phyloP scores from a whole-genome alignment of 1,140 invertebrate species.

The Anoplolepis gracilipes region DNA sequence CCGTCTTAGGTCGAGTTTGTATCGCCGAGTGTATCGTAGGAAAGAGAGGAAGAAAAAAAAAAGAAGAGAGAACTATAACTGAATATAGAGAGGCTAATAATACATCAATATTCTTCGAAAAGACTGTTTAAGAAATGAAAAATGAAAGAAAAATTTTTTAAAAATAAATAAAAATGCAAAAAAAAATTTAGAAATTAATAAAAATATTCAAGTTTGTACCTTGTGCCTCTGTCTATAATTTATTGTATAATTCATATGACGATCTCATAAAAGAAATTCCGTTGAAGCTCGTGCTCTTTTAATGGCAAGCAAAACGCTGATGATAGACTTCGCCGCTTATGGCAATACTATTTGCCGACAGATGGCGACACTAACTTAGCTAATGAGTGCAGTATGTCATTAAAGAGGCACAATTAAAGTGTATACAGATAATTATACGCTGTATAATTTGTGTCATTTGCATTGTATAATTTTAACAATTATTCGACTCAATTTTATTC shows the following conservation, averaged over 20 bases:
- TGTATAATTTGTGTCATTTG: too few relatives aligned
- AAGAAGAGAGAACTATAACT: too few relatives aligned
- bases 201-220: neutral
- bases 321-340: neutral
- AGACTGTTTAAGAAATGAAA: neutral
- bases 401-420: neutral
- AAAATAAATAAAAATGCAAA: neutral
- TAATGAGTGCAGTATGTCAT: neutral
- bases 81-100: neutral
- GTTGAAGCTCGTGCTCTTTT: neutral
- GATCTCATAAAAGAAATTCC: neutral
- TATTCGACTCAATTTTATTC: neutral
- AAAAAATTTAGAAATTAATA: neutral
- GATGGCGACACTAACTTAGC: slow-evolving; percentile 34
- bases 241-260: neutral
- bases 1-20: slow-evolving; percentile 9
- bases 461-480: neutral
- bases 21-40: neutral
- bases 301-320: neutral
- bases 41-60: neutral
- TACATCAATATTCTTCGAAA: neutral
- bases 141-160: neutral
- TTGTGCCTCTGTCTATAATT: neutral
- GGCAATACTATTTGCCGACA: neutral
- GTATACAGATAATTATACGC: neutral